Conservation (phyloP, 2,113 vertebrate genomes). For the Paracanthobrama guichenoti region DNA sequence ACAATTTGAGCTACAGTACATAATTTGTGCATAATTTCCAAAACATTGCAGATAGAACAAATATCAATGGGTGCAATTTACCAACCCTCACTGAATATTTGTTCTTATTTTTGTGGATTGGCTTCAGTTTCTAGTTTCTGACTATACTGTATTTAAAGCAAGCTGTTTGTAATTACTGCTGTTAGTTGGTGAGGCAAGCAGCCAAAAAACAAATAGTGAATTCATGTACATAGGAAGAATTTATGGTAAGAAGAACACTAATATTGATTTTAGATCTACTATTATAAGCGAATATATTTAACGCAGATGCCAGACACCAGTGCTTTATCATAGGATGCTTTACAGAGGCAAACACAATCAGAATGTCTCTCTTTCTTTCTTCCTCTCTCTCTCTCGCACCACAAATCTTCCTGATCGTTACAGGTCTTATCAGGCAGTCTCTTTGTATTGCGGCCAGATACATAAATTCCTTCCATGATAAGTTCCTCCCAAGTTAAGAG, state of each 20-base stretch:
- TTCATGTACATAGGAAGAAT: conserved; percentile 1
- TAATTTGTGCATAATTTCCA: background rate
- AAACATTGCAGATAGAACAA: background rate
- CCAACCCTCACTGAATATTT: conserved; percentile 6
- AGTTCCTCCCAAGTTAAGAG: background rate
- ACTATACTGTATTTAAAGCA: conserved; percentile 13
- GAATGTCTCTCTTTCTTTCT: background rate
- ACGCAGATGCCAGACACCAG: background rate
- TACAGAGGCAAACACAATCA: background rate
- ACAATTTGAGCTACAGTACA: background rate
- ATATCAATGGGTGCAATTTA: background rate
- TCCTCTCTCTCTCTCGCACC: background rate
- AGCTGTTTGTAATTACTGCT: conserved; percentile 15
- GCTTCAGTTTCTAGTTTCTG: conserved; percentile 10
- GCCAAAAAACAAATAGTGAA: background rate
- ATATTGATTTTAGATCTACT: conserved; percentile 22
- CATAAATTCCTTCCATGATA: conserved; percentile 4
- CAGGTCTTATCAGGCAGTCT: conserved; percentile 22
- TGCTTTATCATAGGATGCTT: conserved; percentile 20
- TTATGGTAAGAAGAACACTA: background rate
- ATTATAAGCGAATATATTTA: conserved; percentile 7
- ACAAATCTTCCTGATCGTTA: conserved; percentile 18
- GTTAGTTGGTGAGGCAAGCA: background rate
- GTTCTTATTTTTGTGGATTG: background rate
- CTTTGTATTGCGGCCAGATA: conserved; percentile 23